Conservation (phyloP, 2,113 vertebrate genomes). For the Eulacestoma nigropectus region DNA sequence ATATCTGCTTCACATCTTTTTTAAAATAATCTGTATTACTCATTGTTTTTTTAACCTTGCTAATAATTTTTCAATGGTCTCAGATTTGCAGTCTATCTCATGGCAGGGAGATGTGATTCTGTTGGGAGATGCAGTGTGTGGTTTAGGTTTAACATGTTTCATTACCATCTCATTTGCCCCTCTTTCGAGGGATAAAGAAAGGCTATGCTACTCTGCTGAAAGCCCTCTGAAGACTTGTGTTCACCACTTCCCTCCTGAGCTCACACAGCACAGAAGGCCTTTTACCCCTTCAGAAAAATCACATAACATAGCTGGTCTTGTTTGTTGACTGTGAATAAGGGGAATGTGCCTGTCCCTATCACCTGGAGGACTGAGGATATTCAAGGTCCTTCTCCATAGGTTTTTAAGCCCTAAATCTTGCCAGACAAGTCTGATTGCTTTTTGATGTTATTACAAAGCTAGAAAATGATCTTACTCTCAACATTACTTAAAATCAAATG, state of each 20-base stretch:
- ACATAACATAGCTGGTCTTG: not conserved
- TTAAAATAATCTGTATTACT: not conserved
- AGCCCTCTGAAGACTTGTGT: not conserved
- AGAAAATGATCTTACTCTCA: not conserved
- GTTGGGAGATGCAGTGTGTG: not conserved
- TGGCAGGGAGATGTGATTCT: not conserved
- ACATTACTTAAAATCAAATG: conserved; percentile 18
- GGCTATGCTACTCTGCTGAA: accelerated
- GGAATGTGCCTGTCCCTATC: not conserved
- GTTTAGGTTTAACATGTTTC: not conserved
- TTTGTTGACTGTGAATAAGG: not conserved
- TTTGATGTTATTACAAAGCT: conserved; percentile 10
- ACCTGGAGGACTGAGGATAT: not conserved
- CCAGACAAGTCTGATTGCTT: not conserved
- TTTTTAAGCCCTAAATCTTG: not conserved
- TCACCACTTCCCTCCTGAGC: not conserved
- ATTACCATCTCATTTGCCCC: not conserved
- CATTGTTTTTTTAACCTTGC: not conserved
- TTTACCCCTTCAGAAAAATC: not conserved
- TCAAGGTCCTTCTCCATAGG: not conserved
- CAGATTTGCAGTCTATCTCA: not conserved
- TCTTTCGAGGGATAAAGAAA: not conserved
- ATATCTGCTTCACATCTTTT: not conserved
- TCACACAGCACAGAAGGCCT: not conserved
- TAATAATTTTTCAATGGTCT: not conserved